phyloP scores from a whole-genome alignment of 2,113 vertebrate genomes.

The Siniperca knerii region DNA sequence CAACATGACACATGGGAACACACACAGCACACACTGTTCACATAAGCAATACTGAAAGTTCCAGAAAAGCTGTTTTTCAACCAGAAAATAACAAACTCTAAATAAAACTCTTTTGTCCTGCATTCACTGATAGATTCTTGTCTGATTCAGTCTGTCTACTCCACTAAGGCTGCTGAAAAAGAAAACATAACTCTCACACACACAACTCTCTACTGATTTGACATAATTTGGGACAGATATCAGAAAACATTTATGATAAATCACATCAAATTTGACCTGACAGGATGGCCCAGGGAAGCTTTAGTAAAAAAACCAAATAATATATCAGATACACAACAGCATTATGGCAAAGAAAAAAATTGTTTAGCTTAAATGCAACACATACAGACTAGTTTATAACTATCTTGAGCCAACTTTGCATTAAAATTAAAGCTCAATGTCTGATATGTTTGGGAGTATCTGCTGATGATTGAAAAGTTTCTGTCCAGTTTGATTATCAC shows the following conservation, averaged over 20 bases:
- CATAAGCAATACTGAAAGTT: too few species aligned
- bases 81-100: not conserved
- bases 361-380: not conserved
- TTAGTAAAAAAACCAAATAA: not conserved
- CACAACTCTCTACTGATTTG: not conserved
- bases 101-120: too few species aligned
- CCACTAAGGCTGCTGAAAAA: not conserved
- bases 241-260: not conserved
- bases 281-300: not conserved
- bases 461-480: not conserved
- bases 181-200: not conserved
- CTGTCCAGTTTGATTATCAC: not conserved
- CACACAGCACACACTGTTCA: not conserved
- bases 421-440: not conserved
- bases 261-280: not conserved
- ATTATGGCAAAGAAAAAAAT: not conserved
- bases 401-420: not conserved
- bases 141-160: not conserved
- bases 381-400: not conserved
- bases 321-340: not conserved
- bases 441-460: not conserved
- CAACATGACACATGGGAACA: slow-evolving; percentile 9
- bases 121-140: not conserved
- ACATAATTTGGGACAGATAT: not conserved
- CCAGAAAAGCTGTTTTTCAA: not conserved